phyloP scores from a whole-genome alignment of 2,113 vertebrate genomes.

The Etia nguti region DNA sequence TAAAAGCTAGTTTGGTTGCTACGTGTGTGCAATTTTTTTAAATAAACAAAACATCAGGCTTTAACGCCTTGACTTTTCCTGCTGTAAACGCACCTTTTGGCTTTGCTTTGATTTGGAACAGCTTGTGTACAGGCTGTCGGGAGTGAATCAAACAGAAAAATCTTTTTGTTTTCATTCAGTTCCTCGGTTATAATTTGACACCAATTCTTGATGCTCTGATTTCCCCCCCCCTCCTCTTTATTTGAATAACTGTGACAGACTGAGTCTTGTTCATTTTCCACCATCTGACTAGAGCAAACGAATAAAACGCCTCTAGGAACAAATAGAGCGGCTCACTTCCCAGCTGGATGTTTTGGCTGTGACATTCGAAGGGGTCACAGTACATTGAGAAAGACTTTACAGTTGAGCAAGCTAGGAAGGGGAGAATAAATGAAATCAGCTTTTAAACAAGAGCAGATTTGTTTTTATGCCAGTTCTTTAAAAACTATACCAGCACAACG shows the following conservation, averaged over 20 bases:
- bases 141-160: background rate
- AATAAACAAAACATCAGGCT: background rate
- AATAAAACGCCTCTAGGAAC: constrained; percentile 9
- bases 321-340: constrained; percentile 28
- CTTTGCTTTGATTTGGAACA: background rate
- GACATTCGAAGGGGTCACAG: constrained; percentile 37
- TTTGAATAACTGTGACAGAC: constrained; percentile 28
- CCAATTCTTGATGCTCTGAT: background rate
- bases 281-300: constrained; percentile 10
- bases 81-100: background rate
- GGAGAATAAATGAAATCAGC: background rate
- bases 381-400: background rate
- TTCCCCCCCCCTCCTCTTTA: rapidly evolving
- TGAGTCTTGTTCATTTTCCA: constrained; percentile 26
- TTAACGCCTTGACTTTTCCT: background rate
- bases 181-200: background rate
- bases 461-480: background rate
- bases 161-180: background rate
- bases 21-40: background rate
- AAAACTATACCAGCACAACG: background rate
- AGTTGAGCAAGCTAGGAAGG: background rate
- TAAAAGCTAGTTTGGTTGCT: background rate
- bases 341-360: constrained; percentile 46
- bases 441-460: background rate
- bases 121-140: background rate